Percentiles rank a stretch among this genome's conserved stretches.
These are phyloP conservation scores for Urophycis tenuis DNA, from an alignment of 2,797 vertebrate species.

Conservation along the genomic window DNA sequence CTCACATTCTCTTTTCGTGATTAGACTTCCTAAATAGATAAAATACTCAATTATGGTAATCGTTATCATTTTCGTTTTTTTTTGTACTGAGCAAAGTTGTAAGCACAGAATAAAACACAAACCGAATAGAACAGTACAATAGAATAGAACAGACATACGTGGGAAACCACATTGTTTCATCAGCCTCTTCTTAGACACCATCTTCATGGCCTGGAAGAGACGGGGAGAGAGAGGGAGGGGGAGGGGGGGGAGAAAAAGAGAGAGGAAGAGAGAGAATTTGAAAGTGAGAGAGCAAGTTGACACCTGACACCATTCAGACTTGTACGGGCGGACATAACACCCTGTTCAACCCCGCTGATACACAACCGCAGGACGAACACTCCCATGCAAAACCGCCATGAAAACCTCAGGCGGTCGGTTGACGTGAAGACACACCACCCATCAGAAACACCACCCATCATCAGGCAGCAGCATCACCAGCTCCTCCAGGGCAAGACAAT, in stretches of 20 bases:
- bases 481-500: too few species aligned
- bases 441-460: not conserved
- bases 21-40: too few species aligned
- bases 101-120: not conserved
- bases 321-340: not conserved
- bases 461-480: not conserved
- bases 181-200: slow-evolving; percentile 97
- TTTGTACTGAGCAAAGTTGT: not conserved
- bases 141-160: slow-evolving; percentile 73
- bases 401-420: not conserved
- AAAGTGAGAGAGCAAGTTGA: not conserved
- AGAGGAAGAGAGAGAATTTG: not conserved
- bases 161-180: slow-evolving; percentile 98
- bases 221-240: not conserved
- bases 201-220: slow-evolving; percentile 87
- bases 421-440: too few species aligned
- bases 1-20: too few species aligned
- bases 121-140: not conserved
- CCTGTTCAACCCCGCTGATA: not conserved
- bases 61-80: not conserved
- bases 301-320: not conserved
- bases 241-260: not conserved
- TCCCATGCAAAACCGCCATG: not conserved
- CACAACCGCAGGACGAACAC: not conserved
- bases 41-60: not conserved